Evolutionary conservation across 1,140 invertebrate genomes (phyloP), one percentile per base, ranked within the genome.

Genomic region (Drosophila persimilis): DNA sequence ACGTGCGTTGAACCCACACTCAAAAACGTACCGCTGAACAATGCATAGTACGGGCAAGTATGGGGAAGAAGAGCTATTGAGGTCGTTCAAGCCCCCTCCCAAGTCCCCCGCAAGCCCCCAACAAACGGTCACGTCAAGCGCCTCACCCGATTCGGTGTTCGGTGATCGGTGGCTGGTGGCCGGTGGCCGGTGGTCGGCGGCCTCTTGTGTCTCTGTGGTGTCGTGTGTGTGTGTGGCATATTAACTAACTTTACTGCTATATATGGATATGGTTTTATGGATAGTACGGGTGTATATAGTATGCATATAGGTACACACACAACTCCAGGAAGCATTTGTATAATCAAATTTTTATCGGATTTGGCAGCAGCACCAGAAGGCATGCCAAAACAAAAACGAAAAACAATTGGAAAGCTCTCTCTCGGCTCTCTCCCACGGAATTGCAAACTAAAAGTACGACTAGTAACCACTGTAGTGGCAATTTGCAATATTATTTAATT

Each of bases 1-100:
- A 77, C 61, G 73, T 78, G 57, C 75, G 50, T 72, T 72, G 73
- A 66, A 78, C 73, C 26, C 31, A 2, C 31, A 46, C 15, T 47
- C 45, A 73, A 47, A 50, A 43, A 39, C 44, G 51, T 60, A 11
- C 5, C 41, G 45, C 39, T 39, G 46, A 51, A 31, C 26, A 62
- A 22, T 17, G 17, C 26, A 29, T 35, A 58, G 7, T 13, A 41
- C 9, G 26, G 6, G 20, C 20, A 20, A 20, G 9, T n/a, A 46
- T 39, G 35, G 35, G 55, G 29, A 58, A 58, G 13, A 52, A 62
- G 54, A 46, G 53, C 20, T 31, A 77, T 73, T 77, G 67, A 73
- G 76, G 73, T 60, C 73, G 59, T 45, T 52, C 13, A 45, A 13
- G 35, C 35, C 3, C 35, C 35, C 35, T 39, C 3, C 20, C 20